A percentile compares a stretch with the other conserved stretches of the same genome.
phyloP scores from a whole-genome alignment of 2,797 vertebrate genomes.

The Nannoperca australis region DNA sequence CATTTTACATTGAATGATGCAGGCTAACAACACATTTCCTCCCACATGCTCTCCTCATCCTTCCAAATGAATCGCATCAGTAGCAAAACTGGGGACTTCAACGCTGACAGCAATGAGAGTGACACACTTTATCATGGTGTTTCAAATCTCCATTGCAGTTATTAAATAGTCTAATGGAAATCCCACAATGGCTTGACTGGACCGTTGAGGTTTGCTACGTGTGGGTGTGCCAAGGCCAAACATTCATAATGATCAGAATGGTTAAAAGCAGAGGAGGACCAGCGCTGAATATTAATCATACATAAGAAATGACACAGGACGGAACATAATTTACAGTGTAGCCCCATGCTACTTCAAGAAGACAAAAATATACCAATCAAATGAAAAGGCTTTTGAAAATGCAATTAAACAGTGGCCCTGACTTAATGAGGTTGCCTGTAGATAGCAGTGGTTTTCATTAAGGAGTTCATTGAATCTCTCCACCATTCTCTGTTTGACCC shows the following conservation, averaged over 20 bases:
- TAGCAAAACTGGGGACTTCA: constrained; percentile 22
- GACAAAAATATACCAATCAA: constrained; percentile 71
- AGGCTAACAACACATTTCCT: constrained; percentile 38
- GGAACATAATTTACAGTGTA: constrained; percentile 55
- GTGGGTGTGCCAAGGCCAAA: constrained; percentile 73
- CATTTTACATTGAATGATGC: constrained; percentile 40
- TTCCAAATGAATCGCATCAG: constrained; percentile 31
- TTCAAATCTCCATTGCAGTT: constrained; percentile 58
- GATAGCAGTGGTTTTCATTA: constrained; percentile 77
- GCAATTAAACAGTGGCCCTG: constrained; percentile 73
- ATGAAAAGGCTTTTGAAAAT: constrained; percentile 75
- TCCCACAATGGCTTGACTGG: constrained; percentile 58
- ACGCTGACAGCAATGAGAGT: constrained; percentile 34
- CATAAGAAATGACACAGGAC: constrained; percentile 56
- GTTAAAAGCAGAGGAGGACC: constrained; percentile 69
- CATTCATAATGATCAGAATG: constrained; percentile 69
- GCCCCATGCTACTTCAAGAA: constrained; percentile 44
- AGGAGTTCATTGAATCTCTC: constrained; percentile 71
- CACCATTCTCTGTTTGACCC: constrained; percentile 70
- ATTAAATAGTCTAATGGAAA: constrained; percentile 68
- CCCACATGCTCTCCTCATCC: constrained; percentile 30
- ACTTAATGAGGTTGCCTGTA: constrained; percentile 78
- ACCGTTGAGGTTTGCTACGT: constrained; percentile 53
- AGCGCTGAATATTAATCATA: constrained; percentile 73
- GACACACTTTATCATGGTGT: constrained; percentile 45